A percentile compares a stretch with the other conserved stretches of the same genome.
Conservation (phyloP, 2,797 vertebrate species). For the Anguilla obscura region DNA sequence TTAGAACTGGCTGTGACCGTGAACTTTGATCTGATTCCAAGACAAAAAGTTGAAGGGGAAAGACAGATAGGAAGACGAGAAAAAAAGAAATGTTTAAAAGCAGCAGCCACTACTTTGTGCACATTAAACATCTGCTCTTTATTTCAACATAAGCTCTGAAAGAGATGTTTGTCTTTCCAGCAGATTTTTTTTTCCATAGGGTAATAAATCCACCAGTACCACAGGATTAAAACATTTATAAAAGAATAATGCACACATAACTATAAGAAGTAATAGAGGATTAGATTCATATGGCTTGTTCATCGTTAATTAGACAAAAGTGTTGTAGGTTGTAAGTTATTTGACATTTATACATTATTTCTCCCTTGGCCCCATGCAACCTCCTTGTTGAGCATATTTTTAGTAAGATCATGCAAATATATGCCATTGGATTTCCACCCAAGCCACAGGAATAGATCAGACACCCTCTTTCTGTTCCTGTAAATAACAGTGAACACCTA, state of each 20-base stretch:
- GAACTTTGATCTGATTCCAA: not conserved
- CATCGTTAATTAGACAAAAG: not conserved
- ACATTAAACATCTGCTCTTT: not conserved
- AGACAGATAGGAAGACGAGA: not conserved
- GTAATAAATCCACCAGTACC: not conserved
- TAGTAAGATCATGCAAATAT: not conserved
- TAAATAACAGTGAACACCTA: not conserved
- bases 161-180: not conserved
- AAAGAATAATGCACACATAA: not conserved
- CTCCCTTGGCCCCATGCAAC: not conserved
- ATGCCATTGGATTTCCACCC: not conserved
- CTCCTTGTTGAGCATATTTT: not conserved
- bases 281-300: not conserved
- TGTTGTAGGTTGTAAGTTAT: not conserved
- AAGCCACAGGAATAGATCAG: not conserved
- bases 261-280: not conserved
- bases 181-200: not conserved
- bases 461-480: not conserved
- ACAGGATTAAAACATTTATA: not conserved
- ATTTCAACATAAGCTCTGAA: not conserved
- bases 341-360: not conserved
- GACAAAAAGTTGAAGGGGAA: not conserved
- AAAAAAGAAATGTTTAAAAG: not conserved
- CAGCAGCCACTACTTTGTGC: not conserved
- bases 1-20: not conserved